Base-by-base conservation (phyloP, 2,888 invertebrate species). In the Mesorhabditis spiculigera region DNA sequence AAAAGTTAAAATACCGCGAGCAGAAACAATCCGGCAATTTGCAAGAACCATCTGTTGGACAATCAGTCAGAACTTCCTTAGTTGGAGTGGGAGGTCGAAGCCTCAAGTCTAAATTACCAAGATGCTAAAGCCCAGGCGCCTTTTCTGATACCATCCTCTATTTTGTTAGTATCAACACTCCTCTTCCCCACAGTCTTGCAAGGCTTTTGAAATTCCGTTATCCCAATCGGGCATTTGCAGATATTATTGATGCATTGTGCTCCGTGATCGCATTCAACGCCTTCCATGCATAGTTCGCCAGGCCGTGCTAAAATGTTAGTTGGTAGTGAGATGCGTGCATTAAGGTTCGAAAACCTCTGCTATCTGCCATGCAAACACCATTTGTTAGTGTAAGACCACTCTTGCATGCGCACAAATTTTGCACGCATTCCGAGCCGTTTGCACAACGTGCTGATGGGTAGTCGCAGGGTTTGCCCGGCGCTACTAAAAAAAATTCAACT, bases 11-110 rank as follows among this genome's bases (percentile, higher is more conserved):
- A 43, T 63, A 72, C 75, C 66, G 65, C 0, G 82, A 77, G 65
- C 85, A 85, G 72, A 78, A 83, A 67, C 85, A 85, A 43, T 80
- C 70, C 4, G 85, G 85, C 13, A 83, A 75, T 42, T 68, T 45
- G 66, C 85, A 85, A 5, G 75, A 72, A 45, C 74, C 75, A 70
- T 82, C 78, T 1, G 44, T 58, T 0, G 83, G 83, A 64, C 83
- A 83, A 5, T 71, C 75, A 4, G 71, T 68, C 42, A 76, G 66
- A 44, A 65, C 65, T 45, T 66, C 62, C 42, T 16, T 65, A 43
- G 62, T 67, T 4, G 68, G 65, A 5, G 63, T 50, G 43, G 50
- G 58, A 13, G 58, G 58, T n/a, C 58, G 8, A 10, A 50, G 58
- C n/a, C 58, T 50, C 58, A 50, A n/a, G n/a, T 50, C 58, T 50